Evolutionary conservation across 2,888 invertebrate species (phyloP).

Genomic region (Acleris sparsana): DNA sequence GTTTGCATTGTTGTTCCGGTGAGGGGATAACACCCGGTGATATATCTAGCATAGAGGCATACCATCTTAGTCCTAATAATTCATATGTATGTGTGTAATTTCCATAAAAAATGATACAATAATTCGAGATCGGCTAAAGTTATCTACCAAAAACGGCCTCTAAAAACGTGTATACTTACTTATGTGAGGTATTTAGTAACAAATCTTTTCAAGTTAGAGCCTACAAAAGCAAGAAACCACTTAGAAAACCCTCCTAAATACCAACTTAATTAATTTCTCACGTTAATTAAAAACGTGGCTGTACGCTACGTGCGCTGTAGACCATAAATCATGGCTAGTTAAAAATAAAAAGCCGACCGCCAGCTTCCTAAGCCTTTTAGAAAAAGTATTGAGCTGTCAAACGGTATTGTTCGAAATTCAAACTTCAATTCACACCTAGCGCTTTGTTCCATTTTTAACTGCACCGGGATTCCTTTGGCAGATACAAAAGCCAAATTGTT

Average conservation of each 20-base stretch:
- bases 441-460: slow-evolving; percentile 42
- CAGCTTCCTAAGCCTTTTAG: slow-evolving; percentile 52
- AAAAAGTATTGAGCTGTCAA: slow-evolving; percentile 65
- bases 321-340: slow-evolving; percentile 37
- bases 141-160: no score
- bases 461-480: slow-evolving; percentile 38
- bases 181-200: no score
- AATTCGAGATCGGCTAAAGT: no score
- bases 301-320: slow-evolving; percentile 16
- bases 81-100: no score
- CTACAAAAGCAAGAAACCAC: slow-evolving; percentile 2
- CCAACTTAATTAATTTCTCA: slow-evolving; percentile 27
- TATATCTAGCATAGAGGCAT: no score
- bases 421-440: slow-evolving; percentile 56
- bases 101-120: no score
- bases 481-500: slow-evolving; percentile 23
- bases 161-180: no score
- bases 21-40: no score
- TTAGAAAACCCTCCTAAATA: background rate
- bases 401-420: slow-evolving; percentile 59
- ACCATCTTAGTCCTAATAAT: no score
- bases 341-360: slow-evolving; percentile 46
- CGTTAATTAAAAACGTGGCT: slow-evolving; percentile 31
- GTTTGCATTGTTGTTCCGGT: no score
- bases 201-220: background rate